A percentile compares a stretch with the other conserved stretches of the same genome.
phyloP scores from a whole-genome alignment of 2,113 vertebrate species.

The Grus americana region DNA sequence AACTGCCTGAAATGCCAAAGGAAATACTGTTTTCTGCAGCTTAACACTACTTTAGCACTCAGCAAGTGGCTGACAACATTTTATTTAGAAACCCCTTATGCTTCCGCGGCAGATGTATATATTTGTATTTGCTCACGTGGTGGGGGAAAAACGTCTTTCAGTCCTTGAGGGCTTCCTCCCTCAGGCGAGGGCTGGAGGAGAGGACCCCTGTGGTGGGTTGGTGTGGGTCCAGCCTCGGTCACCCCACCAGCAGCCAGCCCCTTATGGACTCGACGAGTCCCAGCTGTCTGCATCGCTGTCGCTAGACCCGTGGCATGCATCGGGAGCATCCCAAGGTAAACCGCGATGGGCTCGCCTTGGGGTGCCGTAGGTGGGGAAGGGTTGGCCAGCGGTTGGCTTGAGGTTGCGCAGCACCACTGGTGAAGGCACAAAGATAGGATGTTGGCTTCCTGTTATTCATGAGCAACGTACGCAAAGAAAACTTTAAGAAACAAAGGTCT shows the following conservation, averaged over 20 bases:
- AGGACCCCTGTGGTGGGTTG: background rate
- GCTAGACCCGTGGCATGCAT: rapidly evolving
- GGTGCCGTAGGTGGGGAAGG: background rate
- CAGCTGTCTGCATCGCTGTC: background rate
- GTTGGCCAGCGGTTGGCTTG: background rate
- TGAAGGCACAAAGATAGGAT: slow-evolving; percentile 27
- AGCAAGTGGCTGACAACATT: slow-evolving; percentile 76
- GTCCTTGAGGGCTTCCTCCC: background rate
- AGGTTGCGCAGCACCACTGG: background rate
- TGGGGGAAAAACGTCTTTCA: background rate
- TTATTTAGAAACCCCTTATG: slow-evolving; percentile 71
- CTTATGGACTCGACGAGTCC: background rate
- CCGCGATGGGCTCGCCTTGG: rapidly evolving
- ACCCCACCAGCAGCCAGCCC: background rate
- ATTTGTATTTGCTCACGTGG: slow-evolving; percentile 50
- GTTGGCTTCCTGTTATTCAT: slow-evolving; percentile 11
- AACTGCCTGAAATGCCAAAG: slow-evolving; percentile 81
- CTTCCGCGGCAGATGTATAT: slow-evolving; percentile 51
- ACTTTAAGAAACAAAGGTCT: slow-evolving; percentile 43
- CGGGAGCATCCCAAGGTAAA: background rate
- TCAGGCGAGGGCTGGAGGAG: background rate
- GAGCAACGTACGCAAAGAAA: background rate
- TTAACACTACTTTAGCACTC: slow-evolving; percentile 78
- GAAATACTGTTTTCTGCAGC: slow-evolving; percentile 77
- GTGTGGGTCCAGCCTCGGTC: background rate